Evolutionary conservation across 1,140 invertebrate species (phyloP).

Genomic region (Leptestheria dahalacensis): DNA sequence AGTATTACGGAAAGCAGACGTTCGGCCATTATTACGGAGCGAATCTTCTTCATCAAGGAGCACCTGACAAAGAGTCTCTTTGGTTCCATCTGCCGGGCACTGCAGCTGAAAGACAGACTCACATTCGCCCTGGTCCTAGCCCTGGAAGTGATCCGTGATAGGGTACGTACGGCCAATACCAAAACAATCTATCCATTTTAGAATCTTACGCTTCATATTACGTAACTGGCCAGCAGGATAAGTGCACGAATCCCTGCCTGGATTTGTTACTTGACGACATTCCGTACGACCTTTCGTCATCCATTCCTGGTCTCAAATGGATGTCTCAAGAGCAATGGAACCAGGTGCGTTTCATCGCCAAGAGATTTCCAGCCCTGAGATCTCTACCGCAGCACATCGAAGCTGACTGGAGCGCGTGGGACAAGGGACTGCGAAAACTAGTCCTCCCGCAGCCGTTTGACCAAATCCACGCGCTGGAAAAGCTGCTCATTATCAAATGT

Average conservation of each 20-base stretch:
- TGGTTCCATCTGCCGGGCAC: not conserved
- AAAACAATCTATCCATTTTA: too few species aligned
- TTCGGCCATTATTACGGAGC: constrained; percentile 3
- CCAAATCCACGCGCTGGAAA: constrained; percentile 3
- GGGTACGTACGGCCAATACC: too few species aligned
- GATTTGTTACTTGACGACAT: too few species aligned
- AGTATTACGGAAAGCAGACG: not conserved
- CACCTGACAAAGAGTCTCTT: not conserved
- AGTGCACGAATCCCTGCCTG: too few species aligned
- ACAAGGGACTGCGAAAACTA: not conserved
- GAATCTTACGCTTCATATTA: too few species aligned
- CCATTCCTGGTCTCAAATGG: too few species aligned
- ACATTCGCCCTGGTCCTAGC: constrained; percentile 7
- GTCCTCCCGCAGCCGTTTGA: not conserved
- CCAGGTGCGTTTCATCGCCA: too few species aligned
- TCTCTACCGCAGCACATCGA: not conserved
- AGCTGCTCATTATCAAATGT: constrained; percentile 1
- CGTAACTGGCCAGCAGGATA: too few species aligned
- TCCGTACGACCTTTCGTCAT: too few species aligned
- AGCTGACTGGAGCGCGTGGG: not conserved
- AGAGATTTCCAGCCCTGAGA: too few species aligned
- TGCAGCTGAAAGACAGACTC: not conserved
- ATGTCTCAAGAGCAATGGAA: too few species aligned
- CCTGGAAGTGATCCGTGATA: not conserved
- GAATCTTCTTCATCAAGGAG: constrained; percentile 5